These are phyloP conservation scores for Nyctalus aviator DNA, from an alignment of 2,797 vertebrate genomes.

Conservation along the genomic window DNA sequence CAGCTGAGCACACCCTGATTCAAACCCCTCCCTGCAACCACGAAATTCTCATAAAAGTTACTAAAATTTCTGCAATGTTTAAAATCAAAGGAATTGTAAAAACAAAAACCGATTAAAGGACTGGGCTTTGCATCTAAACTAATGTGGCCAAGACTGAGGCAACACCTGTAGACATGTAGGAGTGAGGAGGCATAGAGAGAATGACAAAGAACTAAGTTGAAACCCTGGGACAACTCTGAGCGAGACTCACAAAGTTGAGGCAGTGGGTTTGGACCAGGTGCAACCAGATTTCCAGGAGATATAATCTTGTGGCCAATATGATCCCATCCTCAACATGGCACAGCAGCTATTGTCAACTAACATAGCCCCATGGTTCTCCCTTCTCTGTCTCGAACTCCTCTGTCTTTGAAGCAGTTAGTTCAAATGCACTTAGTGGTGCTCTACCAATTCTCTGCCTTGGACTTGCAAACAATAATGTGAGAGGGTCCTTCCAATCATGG, in stretches of 20 bases:
- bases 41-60: neutral
- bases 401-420: neutral
- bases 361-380: neutral
- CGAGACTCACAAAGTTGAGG: neutral
- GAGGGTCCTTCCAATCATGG: neutral
- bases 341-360: neutral
- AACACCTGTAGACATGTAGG: neutral
- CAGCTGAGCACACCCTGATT: neutral
- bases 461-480: neutral
- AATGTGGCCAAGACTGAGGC: neutral
- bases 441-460: neutral
- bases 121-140: neutral
- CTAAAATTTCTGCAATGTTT: neutral
- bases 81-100: neutral
- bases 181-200: neutral
- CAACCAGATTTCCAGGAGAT: neutral
- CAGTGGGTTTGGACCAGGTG: neutral
- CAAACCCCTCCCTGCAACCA: neutral
- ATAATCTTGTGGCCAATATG: neutral
- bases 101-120: neutral
- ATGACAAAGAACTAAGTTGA: neutral
- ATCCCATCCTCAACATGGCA: neutral
- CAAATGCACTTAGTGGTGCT: neutral
- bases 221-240: neutral
- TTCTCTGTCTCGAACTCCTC: neutral